phyloP scores from a whole-genome alignment of 92 coral and sea anemone genomes.

The Siderastrea radians region DNA sequence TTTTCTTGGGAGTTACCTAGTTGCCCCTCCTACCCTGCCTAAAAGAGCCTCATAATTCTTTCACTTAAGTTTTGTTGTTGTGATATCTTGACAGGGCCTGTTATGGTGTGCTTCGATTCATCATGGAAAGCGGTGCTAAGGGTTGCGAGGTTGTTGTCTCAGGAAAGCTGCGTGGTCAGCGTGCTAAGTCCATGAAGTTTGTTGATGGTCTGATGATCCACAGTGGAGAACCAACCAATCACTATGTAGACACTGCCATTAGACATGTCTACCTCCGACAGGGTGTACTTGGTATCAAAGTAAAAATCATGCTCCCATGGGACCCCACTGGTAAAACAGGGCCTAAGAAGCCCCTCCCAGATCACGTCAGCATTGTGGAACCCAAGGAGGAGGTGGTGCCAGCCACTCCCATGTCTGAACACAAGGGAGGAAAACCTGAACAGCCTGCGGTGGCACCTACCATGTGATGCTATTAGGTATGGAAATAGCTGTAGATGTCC shows the following conservation, averaged over 20 bases:
- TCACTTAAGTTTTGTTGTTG: not conserved
- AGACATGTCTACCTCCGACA: conserved; percentile 98
- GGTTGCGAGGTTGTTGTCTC: conserved; percentile 99
- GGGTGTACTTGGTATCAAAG: conserved; percentile 99
- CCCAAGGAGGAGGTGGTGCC: conserved; percentile 96
- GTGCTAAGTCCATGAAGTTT: conserved; percentile 99
- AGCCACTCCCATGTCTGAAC: conserved; percentile 92
- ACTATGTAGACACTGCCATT: conserved; percentile 97
- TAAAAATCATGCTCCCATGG: conserved; percentile 99
- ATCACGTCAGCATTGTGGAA: conserved; percentile 98
- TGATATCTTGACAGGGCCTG: conserved; percentile 80
- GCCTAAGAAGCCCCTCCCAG: conserved; percentile 99
- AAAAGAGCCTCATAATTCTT: not conserved
- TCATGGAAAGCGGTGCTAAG: conserved; percentile 99
- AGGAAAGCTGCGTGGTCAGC: conserved; percentile 99
- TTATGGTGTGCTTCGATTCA: conserved; percentile 97
- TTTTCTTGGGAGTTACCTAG: too few relatives aligned
- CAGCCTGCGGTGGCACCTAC: conserved; percentile 51
- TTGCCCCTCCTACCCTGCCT: too few relatives aligned
- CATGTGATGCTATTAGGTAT: conserved; percentile 11
- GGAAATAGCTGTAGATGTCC: not conserved
- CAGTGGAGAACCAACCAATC: conserved; percentile 97
- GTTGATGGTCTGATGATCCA: conserved; percentile 99
- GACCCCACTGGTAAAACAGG: conserved; percentile 99
- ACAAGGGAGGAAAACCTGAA: conserved; percentile 99